Evolutionary conservation across 23 tunicate species (phyloP).

Genomic region (Diplosoma virens): DNA sequence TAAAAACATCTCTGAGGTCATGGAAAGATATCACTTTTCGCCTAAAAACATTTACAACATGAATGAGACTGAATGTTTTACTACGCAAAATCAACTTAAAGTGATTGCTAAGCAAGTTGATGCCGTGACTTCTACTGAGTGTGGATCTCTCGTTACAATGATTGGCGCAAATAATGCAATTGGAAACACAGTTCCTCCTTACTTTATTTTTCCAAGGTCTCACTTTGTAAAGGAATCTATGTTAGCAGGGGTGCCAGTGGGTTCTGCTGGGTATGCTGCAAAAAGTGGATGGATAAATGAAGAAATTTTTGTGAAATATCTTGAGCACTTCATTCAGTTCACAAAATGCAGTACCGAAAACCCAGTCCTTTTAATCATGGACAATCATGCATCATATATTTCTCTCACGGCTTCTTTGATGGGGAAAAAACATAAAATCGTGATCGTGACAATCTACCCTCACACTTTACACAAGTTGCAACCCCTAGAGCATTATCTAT

Average conservation of each 20-base stretch:
- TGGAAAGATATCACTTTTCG: neutral
- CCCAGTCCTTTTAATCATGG: no score
- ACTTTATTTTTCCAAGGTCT: conserved; percentile 16
- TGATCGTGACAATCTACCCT: no score
- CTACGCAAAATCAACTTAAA: neutral
- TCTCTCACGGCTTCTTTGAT: no score
- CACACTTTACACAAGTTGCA: no score
- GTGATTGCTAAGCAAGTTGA: conserved; percentile 17
- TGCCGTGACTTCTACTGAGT: conserved; percentile 21
- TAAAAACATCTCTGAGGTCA: neutral
- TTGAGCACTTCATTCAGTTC: neutral
- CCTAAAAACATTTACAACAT: conserved; percentile 18
- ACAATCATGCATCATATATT: no score
- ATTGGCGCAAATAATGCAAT: conserved; percentile 23
- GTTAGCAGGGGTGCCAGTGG: conserved; percentile 17
- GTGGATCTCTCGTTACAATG: conserved; percentile 21
- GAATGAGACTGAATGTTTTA: neutral
- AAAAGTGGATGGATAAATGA: conserved; percentile 27
- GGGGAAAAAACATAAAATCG: no score
- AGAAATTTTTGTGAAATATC: conserved; percentile 8
- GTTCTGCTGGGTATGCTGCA: conserved; percentile 11
- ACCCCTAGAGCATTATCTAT: no score
- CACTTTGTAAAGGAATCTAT: conserved; percentile 20
- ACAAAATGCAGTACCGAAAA: neutral
- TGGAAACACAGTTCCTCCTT: conserved; percentile 43